phyloP scores from a whole-genome alignment of 2,113 vertebrate species.

The Megaceryle maxima region DNA sequence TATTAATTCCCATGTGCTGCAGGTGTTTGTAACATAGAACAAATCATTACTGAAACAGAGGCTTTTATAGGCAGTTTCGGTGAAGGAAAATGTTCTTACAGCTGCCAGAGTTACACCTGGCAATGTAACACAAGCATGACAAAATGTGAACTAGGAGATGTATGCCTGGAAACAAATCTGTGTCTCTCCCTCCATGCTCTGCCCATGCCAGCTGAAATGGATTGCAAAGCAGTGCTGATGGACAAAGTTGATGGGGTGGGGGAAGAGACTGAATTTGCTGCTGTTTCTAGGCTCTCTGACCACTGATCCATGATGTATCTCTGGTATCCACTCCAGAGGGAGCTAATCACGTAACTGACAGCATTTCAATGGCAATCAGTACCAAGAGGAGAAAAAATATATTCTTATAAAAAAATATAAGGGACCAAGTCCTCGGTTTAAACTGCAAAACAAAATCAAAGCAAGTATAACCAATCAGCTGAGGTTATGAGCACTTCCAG shows the following conservation, averaged over 20 bases:
- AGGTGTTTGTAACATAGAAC: constrained; percentile 56
- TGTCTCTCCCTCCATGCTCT: background rate
- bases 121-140: constrained; percentile 7
- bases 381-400: constrained; percentile 19
- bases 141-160: constrained; percentile 18
- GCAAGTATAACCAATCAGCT: background rate
- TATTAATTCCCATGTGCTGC: constrained; percentile 63
- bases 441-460: constrained; percentile 35
- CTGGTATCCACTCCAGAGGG: constrained; percentile 45
- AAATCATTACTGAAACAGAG: constrained; percentile 50
- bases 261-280: background rate
- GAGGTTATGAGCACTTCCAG: background rate
- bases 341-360: constrained; percentile 54
- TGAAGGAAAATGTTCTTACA: constrained; percentile 52
- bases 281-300: constrained; percentile 12
- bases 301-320: constrained; percentile 46
- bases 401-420: background rate
- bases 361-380: constrained; percentile 57
- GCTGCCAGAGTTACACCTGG: constrained; percentile 56
- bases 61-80: constrained; percentile 32
- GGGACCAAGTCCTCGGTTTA: background rate
- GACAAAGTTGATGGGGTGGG: background rate
- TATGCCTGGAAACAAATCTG: constrained; percentile 3
- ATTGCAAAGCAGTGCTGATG: constrained; percentile 9
- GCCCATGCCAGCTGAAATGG: background rate